Percentiles rank a stretch among this genome's conserved stretches.
Evolutionary conservation across 2,888 invertebrate genomes (phyloP).

Genomic region (Drosophila eohydei): DNA sequence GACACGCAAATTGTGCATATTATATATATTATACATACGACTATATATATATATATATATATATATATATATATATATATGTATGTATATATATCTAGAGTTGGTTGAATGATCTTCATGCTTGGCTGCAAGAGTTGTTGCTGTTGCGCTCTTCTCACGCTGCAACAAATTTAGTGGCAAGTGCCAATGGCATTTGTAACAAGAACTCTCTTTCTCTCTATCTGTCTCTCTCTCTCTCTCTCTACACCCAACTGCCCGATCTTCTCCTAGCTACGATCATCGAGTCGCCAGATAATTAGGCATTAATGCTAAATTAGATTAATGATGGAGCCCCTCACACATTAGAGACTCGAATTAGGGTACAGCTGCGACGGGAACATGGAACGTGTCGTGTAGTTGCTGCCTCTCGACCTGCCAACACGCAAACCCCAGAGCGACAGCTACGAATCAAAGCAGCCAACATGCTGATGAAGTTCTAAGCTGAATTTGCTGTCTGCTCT

Average conservation of each 20-base stretch:
- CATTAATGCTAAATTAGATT: conserved; percentile 72
- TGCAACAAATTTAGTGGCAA: conserved; percentile 65
- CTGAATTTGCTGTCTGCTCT: conserved; percentile 33
- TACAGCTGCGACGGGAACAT: conserved; percentile 22
- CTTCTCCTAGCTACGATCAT: conserved; percentile 17
- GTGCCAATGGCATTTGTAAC: conserved; percentile 27
- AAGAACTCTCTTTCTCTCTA: neutral
- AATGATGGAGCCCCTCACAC: conserved; percentile 70
- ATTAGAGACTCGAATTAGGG: conserved; percentile 41
- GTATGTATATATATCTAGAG: conserved; percentile 4
- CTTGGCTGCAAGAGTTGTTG: conserved; percentile 45
- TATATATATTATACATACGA: conserved; percentile 5
- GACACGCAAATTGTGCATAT: conserved; percentile 66
- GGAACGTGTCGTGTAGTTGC: conserved; percentile 42
- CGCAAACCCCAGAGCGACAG: conserved; percentile 40
- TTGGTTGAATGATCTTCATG: conserved; percentile 74
- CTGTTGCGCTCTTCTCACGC: conserved; percentile 39
- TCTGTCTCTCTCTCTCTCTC: no score
- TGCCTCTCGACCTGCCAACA: conserved; percentile 34
- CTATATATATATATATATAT: neutral
- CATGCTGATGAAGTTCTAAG: conserved; percentile 57
- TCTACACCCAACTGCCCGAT: neutral
- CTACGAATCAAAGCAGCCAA: conserved; percentile 14
- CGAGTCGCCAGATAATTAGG: conserved; percentile 48
- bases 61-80: neutral